phyloP scores from a whole-genome alignment of 1,140 invertebrate species.

The Cherax quadricarinatus region DNA sequence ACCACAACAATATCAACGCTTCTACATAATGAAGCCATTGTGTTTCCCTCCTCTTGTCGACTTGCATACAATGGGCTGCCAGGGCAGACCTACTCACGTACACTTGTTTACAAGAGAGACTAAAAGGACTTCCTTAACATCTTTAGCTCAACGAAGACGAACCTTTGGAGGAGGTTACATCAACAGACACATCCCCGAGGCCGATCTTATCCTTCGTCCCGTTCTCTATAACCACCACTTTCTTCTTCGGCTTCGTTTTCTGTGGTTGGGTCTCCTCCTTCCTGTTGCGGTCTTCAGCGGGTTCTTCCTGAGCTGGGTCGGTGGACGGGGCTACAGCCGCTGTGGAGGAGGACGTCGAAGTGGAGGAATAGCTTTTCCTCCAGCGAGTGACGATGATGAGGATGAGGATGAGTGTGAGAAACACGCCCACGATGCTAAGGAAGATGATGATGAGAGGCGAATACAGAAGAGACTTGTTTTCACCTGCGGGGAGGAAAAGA shows the following conservation, averaged over 20 bases:
- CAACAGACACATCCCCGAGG: background rate
- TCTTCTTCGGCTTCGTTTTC: slow-evolving; percentile 25
- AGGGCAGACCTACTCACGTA: too few species aligned
- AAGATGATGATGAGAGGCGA: slow-evolving; percentile 70
- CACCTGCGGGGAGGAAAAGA: slow-evolving; percentile 26
- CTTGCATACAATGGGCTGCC: too few species aligned
- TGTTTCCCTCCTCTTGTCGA: too few species aligned
- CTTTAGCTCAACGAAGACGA: background rate
- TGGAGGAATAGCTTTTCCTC: slow-evolving; percentile 54
- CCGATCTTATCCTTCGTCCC: slow-evolving; percentile 52
- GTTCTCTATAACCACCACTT: slow-evolving; percentile 46
- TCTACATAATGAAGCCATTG: too few species aligned
- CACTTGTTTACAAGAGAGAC: too few species aligned
- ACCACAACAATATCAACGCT: too few species aligned
- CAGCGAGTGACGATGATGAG: slow-evolving; percentile 59
- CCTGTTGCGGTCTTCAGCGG: background rate
- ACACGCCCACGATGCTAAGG: slow-evolving; percentile 63
- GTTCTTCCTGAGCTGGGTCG: background rate
- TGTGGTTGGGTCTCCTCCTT: slow-evolving; percentile 21
- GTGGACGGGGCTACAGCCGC: background rate
- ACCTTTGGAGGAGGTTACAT: slow-evolving; percentile 53
- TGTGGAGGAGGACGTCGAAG: background rate
- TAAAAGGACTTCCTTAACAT: too few species aligned
- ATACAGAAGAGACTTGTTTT: slow-evolving; percentile 63
- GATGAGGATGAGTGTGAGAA: slow-evolving; percentile 56